Evolutionary conservation across 1,140 invertebrate species (phyloP).

Genomic region (Drosophila bifasciata): DNA sequence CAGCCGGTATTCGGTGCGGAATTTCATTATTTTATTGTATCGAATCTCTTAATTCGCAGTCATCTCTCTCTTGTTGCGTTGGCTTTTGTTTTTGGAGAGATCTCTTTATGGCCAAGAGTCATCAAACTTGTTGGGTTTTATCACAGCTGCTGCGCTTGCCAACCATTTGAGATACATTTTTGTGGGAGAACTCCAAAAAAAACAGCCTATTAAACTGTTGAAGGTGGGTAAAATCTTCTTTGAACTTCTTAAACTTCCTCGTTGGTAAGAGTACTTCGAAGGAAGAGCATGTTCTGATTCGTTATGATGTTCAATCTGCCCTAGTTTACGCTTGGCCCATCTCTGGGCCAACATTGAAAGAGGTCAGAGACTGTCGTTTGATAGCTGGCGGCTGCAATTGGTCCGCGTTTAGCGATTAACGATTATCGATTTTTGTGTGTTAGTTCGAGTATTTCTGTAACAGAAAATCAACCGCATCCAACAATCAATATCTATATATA

Average conservation of each 20-base stretch:
- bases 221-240: too few species aligned
- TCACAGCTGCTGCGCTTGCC: conserved; percentile 31
- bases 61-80: conserved; percentile 60
- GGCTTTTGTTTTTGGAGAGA: conserved; percentile 57
- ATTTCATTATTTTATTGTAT: conserved; percentile 42
- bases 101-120: conserved; percentile 39
- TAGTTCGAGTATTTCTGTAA: conserved; percentile 43
- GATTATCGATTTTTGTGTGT: conserved; percentile 55
- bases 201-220: too few species aligned
- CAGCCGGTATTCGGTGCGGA: conserved; percentile 44
- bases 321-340: conserved; percentile 29
- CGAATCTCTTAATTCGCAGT: conserved; percentile 75
- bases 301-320: background rate
- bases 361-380: conserved; percentile 49
- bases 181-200: conserved; percentile 2
- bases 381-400: conserved; percentile 57
- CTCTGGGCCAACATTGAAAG: conserved; percentile 46
- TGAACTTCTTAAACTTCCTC: too few species aligned
- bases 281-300: conserved; percentile 1
- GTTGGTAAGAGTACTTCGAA: too few species aligned
- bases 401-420: conserved; percentile 5
- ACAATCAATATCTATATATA: conserved; percentile 15
- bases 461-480: conserved; percentile 20
- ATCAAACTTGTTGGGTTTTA: conserved; percentile 55
- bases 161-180: conserved; percentile 45